Conservation (phyloP, 2,797 vertebrate genomes). For the Arnoldichthys spilopterus region DNA sequence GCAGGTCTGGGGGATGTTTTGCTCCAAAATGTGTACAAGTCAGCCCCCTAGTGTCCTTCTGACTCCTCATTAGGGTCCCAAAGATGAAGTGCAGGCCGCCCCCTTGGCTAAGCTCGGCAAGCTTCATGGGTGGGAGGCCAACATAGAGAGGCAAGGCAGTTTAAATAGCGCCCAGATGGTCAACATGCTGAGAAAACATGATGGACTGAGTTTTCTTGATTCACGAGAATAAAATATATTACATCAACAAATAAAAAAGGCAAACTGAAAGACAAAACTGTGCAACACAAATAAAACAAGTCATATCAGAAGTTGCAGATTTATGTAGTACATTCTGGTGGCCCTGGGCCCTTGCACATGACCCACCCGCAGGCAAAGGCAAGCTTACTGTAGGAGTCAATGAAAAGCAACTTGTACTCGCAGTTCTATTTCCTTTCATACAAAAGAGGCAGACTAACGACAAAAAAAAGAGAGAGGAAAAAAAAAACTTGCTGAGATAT, state of each 20-base stretch:
- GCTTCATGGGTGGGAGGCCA: slow-evolving; percentile 32
- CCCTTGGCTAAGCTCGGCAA: slow-evolving; percentile 26
- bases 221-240: background rate
- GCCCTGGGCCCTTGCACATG: background rate
- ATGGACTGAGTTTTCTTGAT: background rate
- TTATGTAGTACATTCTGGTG: slow-evolving; percentile 41
- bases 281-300: too few species aligned
- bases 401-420: slow-evolving; percentile 18
- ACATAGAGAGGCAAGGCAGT: slow-evolving; percentile 16
- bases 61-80: slow-evolving; percentile 57
- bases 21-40: slow-evolving; percentile 49
- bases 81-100: slow-evolving; percentile 46
- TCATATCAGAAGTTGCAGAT: slow-evolving; percentile 24
- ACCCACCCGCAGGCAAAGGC: background rate
- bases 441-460: slow-evolving; percentile 35
- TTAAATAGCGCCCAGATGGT: slow-evolving; percentile 53
- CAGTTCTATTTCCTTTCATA: slow-evolving; percentile 30
- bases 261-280: slow-evolving; percentile 3
- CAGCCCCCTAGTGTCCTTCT: slow-evolving; percentile 56
- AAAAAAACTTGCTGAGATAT: slow-evolving; percentile 37
- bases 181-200: slow-evolving; percentile 20
- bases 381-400: slow-evolving; percentile 20
- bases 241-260: background rate
- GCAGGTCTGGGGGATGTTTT: slow-evolving; percentile 60
- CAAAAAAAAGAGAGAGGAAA: slow-evolving; percentile 19